Evolutionary conservation across 2,888 invertebrate genomes (phyloP), one percentile per base, ranked within the genome.

Genomic region (Lochmaea capreae): DNA sequence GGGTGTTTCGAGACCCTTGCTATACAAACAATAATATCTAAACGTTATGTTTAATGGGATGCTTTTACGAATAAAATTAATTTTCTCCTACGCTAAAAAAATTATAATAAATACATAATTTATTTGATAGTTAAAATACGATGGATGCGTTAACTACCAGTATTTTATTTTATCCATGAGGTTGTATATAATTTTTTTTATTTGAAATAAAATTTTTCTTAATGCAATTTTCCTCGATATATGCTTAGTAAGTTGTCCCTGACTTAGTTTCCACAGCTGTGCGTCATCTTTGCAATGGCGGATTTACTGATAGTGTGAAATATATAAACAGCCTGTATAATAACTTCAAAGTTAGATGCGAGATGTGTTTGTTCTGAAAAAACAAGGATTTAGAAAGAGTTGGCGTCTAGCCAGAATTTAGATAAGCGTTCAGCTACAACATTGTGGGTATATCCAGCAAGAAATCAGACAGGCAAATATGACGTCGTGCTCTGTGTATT

Each of bases 391-490:
- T 75, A 78, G 75, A 78, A 79, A 80, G 78, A 79, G 75, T 83
- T 83, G 83, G 83, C 82, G 76, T 69, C 72, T 74, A 78, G 81
- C 82, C 82, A 82, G 79, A 81, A 80, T 77, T 82, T 80, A 79
- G 81, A 77, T 81, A 78, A 80, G 81, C 80, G 74, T 74, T 77
- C 74, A 77, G 77, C 71, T 78, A 74, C 74, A 72, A 74, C 69
- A 71, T 75, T 71, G 75, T 74, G 71, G 65, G 58, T 75, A 74
- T 77, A 74, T 77, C 79, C 76, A 76, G 79, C 76, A 74, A 73
- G 76, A 77, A 74, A 80, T 78, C 80, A 79, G 79, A 78, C 79
- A 77, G 77, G 77, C 74, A 72, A 77, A 73, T 72, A 76, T 79
- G 77, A 76, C 80, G 80, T 80, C 79, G 77, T 71, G 72, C 78